Conservation (phyloP, 2,113 vertebrate species). For the Hippocampus abdominalis region DNA sequence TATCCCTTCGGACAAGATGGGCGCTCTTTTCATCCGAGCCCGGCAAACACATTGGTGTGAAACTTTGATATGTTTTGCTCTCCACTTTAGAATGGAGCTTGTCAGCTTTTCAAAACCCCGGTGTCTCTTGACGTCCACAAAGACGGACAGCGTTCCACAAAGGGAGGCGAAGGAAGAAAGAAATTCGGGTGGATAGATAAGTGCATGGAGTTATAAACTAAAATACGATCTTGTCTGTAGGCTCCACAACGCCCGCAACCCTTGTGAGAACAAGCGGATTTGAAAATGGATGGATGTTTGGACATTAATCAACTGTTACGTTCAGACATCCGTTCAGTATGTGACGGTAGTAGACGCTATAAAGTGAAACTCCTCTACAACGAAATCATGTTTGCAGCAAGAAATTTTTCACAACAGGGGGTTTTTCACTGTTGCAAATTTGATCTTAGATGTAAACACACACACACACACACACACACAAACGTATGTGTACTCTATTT, state of each 20-base stretch:
- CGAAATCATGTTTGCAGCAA: no score
- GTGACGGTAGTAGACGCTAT: background rate
- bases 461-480: no score
- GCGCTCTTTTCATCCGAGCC: conserved; percentile 36
- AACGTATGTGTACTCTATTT: no score
- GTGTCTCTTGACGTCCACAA: conserved; percentile 26
- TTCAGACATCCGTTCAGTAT: no score
- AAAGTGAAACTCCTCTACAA: no score
- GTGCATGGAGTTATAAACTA: background rate
- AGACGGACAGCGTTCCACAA: conserved; percentile 67
- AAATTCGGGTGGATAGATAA: conserved; percentile 5
- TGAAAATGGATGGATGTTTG: background rate
- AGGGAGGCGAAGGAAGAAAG: conserved; percentile 12
- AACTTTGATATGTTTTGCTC: conserved; percentile 48
- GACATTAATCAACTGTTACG: background rate
- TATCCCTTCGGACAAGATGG: conserved; percentile 20
- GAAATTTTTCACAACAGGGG: no score
- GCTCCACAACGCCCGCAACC: no score
- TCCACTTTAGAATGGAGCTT: conserved; percentile 16
- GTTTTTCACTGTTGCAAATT: no score
- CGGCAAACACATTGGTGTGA: conserved; percentile 22
- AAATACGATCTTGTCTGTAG: background rate
- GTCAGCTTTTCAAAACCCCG: conserved; percentile 38
- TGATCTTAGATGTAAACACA: no score
- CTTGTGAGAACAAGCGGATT: no score